These are phyloP conservation scores for Malurus cyaneus DNA, from an alignment of 2,113 vertebrate species.

Conservation along the genomic window DNA sequence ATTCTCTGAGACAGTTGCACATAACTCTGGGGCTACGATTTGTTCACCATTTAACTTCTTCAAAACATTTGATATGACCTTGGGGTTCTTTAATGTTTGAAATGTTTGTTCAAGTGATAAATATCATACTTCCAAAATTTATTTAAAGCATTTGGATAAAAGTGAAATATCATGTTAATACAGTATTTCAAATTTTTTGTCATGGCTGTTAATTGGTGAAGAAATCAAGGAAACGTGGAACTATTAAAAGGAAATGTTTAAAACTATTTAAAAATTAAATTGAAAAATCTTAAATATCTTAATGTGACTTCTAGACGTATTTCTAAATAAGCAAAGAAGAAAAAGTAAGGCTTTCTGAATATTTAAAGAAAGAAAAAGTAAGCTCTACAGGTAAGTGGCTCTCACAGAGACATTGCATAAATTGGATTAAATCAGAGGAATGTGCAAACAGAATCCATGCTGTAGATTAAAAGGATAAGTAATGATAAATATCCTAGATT, in stretches of 20 bases:
- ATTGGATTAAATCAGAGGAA: not conserved
- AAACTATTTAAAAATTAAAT: not conserved
- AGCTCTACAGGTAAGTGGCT: not conserved
- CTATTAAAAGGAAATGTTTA: not conserved
- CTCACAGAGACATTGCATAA: fast-evolving
- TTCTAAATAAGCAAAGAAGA: too few relatives aligned
- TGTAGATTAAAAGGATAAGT: not conserved
- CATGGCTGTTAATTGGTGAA: not conserved
- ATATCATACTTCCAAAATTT: not conserved
- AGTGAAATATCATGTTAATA: not conserved
- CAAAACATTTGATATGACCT: not conserved
- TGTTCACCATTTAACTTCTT: not conserved
- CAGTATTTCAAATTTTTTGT: not conserved
- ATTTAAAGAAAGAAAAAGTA: not conserved
- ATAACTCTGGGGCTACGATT: not conserved
- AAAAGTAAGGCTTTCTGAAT: not conserved
- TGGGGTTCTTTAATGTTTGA: not conserved
- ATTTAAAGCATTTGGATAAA: not conserved
- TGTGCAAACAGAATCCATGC: not conserved
- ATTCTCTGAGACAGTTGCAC: not conserved
- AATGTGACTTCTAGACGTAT: not conserved
- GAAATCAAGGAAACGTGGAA: not conserved
- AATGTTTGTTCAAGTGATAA: not conserved
- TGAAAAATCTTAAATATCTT: not conserved
- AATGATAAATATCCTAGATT: not conserved